Evolutionary conservation across 2,797 vertebrate genomes (phyloP), one percentile per base, ranked within the genome.

Genomic region (Rhadinocentrus ornatus): DNA sequence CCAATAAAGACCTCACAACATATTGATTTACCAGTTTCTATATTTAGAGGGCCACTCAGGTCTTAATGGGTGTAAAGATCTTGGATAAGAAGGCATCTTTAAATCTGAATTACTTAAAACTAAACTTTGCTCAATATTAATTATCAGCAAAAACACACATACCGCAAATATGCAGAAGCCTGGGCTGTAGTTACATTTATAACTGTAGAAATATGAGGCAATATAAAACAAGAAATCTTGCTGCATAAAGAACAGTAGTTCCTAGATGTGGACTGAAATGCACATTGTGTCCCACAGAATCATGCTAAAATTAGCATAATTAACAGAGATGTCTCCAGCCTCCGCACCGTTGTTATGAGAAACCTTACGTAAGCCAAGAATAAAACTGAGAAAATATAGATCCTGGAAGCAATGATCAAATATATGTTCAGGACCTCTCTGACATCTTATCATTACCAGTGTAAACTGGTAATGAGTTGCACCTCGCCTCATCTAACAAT

Each of bases 391-490:
- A 31, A 54, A 37, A 34, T 22, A 50, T 29, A 24, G 54, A 69
- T 4, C 16, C 9, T 34, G 26, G 48, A 71, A 48, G 52, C 34
- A 58, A 48, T 57, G 31, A 76, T 77, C 65, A 66, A 69, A 80
- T 20, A 16, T 2, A 50, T 16, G 26, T 35, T 32, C 26, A 31
- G 1, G 46, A 46, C 32, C 66, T 35, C 16, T 61, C n/a, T 35
- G 44, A 24, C 24, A 73, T 76, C 53, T 66, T 64, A 67, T 87
- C 67, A 83, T 86, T 77, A 87, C 29, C 22, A 18, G 50, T 57
- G 59, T 18, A 8, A 15, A 27, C 16, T 10, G 7, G 4, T 64
- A 31, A 31, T 24, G 60, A 71, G 46, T 61, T 58, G 11, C 37
- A 20, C 52, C 64, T 81, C 69, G 69, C 59, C 59, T 77, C 75